phyloP scores from a whole-genome alignment of 2,888 invertebrate genomes.

The Cataglyphis albicans region DNA sequence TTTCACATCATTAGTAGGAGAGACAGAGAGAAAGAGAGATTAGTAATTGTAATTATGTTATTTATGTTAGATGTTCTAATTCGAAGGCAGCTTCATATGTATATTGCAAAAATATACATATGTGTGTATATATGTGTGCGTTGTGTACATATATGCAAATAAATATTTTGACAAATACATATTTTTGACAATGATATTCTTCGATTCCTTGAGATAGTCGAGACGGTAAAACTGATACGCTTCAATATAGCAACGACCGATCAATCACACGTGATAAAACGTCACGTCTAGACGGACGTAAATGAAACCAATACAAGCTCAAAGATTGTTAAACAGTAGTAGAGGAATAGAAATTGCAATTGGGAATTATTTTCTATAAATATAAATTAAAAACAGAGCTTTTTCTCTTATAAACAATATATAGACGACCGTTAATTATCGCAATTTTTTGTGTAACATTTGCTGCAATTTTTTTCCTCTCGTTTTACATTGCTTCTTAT shows the following conservation, averaged over 20 bases:
- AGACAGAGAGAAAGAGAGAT: background rate
- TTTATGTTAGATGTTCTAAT: background rate
- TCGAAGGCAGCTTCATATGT: background rate
- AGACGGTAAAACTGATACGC: background rate
- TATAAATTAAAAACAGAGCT: background rate
- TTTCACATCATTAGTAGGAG: background rate
- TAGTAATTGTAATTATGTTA: background rate
- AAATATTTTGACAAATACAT: background rate
- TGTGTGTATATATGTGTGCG: no score
- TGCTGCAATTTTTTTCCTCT: background rate
- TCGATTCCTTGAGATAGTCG: background rate
- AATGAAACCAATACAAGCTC: background rate
- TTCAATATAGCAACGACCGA: background rate
- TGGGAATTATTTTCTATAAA: conserved; percentile 17
- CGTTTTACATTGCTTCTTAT: conserved; percentile 5
- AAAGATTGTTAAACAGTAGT: background rate
- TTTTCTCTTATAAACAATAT: background rate
- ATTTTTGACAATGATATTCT: background rate
- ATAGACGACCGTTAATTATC: background rate
- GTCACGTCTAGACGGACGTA: conserved; percentile 4
- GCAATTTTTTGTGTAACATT: background rate
- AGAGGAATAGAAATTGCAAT: background rate
- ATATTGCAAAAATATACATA: no score
- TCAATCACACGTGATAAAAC: conserved; percentile 3
- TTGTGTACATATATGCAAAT: background rate